Base-by-base conservation (phyloP, 2,888 invertebrate species). In the Tipula helvola region DNA sequence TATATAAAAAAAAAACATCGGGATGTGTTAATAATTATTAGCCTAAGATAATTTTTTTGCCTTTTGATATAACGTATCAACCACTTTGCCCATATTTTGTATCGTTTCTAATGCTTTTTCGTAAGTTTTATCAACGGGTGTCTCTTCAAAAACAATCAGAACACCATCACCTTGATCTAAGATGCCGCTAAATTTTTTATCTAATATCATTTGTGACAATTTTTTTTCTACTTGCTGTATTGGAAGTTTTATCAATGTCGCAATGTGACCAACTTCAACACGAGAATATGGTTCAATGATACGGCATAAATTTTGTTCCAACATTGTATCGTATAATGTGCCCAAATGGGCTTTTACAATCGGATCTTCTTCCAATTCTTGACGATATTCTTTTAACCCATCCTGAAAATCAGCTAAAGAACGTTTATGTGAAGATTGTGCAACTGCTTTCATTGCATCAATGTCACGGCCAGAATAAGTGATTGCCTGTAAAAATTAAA, bases 71-170 rank as follows among this genome's bases (percentile, higher is more conserved):
- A 99, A 94, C 86, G 99, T 98, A 92, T 99, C 99, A 89, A 99
- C 99, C 90, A 99, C 99, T 94, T 99, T 99, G 90, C 99, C 98
- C 98, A 99, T 98, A 92, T 97, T 98, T 91, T 98, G 98, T 91
- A 99, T 97, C 88, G 98, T 98, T 91, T 98, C 98, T 91, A 99
- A 93, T 87, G 99, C 98, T 90, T 97, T 97, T 93, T 98, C 98
- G 90, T 99, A 99, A 28, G 99, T 99, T 91, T 98, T 97, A 92
- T 99, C 99, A 87, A 97, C 95, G 85, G 96, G 95, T 87, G 96
- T 96, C 90, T 98, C 97, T 91, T 99, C 99, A 92, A 99, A 99
- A 71, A 99, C 97, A 90, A 99, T 97, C 88, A 99, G 93, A 86
- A 99, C 98, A 88, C 99, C 99, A 92, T 97, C 97, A 87, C 99